These are phyloP conservation scores for Graphium colonna DNA, from an alignment of 2,888 invertebrate genomes.

Conservation along the genomic window DNA sequence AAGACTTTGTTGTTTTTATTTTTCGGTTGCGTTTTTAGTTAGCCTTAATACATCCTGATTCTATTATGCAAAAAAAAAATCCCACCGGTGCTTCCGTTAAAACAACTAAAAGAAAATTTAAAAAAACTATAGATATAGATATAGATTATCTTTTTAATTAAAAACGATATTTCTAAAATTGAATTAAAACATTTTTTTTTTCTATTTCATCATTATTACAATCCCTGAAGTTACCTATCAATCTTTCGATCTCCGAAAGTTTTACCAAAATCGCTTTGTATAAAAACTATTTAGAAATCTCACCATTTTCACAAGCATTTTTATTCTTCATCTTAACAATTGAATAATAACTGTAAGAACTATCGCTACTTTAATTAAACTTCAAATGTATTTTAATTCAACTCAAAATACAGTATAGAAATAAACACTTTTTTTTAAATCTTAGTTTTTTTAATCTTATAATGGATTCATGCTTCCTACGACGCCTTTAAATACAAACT, in stretches of 20 bases:
- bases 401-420: no score
- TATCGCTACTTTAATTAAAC: conserved; percentile 1
- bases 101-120: not conserved
- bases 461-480: no score
- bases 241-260: not conserved
- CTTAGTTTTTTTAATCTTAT: no score
- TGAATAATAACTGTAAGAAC: not conserved
- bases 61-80: no score
- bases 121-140: not conserved
- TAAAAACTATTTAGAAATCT: conserved; percentile 12
- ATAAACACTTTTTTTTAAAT: no score
- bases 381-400: not conserved
- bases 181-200: no score
- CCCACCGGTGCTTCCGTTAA: no score
- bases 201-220: no score
- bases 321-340: conserved; percentile 5
- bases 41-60: no score
- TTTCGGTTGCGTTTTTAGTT: no score
- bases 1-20: no score
- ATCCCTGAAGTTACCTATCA: not conserved
- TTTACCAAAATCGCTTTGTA: not conserved
- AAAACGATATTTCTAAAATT: not conserved
- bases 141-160: not conserved
- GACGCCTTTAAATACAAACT: no score
- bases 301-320: conserved; percentile 11